These are phyloP conservation scores for Leptocoma aspasia DNA, from an alignment of 2,113 vertebrate species.

Conservation along the genomic window DNA sequence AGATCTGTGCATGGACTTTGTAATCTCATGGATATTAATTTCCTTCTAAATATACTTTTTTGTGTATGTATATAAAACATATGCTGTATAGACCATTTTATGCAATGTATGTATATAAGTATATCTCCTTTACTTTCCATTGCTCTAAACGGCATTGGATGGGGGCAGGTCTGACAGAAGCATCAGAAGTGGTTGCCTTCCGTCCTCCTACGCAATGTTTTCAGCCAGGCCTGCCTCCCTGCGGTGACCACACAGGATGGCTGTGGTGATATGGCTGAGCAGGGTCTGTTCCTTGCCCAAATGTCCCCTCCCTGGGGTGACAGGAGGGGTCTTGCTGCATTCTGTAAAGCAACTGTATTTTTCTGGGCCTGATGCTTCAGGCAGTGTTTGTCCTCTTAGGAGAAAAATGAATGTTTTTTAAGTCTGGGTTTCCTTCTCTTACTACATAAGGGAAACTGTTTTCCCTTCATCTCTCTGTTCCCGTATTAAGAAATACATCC, in stretches of 20 bases:
- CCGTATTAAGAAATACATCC: background rate
- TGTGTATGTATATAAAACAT: background rate
- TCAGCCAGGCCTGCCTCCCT: background rate
- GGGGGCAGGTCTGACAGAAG: background rate
- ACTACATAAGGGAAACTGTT: background rate
- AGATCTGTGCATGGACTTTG: background rate
- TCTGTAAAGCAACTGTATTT: background rate
- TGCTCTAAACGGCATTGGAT: background rate
- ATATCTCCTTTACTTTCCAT: background rate
- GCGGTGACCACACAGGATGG: background rate
- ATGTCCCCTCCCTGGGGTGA: background rate
- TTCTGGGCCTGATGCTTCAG: background rate
- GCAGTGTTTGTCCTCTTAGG: background rate
- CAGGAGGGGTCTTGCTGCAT: background rate
- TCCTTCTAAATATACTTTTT: background rate
- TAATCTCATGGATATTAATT: background rate
- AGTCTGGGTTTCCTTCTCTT: background rate
- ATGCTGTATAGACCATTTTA: background rate
- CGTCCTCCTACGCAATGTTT: fast-evolving
- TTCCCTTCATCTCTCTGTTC: background rate
- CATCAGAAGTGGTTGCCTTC: background rate
- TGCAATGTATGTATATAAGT: too few species aligned
- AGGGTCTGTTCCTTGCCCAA: background rate
- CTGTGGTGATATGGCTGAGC: background rate
- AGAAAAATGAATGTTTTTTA: background rate